Conservation (phyloP, 2,888 invertebrate species). For the Rhagonycha lutea region DNA sequence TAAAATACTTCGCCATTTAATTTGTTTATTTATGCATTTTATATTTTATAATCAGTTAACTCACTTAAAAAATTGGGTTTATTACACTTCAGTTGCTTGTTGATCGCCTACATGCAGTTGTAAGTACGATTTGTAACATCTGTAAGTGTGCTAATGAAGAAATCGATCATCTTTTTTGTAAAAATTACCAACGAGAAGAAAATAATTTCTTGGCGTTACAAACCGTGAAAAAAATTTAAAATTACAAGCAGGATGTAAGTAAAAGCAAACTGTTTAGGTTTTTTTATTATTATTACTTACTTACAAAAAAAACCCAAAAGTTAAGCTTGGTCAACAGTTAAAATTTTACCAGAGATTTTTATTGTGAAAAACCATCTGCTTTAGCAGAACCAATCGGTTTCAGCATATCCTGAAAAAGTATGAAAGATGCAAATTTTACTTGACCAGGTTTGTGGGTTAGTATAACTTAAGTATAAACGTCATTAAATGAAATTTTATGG, state of each 20-base stretch:
- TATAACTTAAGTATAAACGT: not conserved
- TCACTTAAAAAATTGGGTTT: not conserved
- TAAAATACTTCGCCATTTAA: not conserved
- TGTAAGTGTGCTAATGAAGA: not conserved
- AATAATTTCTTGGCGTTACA: not conserved
- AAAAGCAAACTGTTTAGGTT: not conserved
- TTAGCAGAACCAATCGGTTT: too few relatives aligned
- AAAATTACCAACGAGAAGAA: not conserved
- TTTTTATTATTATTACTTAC: not conserved
- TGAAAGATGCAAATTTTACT: not conserved
- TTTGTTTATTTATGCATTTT: not conserved
- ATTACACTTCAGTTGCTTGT: not conserved
- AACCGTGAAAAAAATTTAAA: not conserved
- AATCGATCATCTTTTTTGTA: not conserved
- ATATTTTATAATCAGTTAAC: not conserved
- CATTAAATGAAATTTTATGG: not conserved
- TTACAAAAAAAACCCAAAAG: not conserved
- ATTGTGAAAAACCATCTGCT: not conserved
- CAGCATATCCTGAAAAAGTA: not conserved
- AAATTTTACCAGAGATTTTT: not conserved
- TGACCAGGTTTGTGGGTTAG: not conserved
- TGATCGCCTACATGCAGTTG: not conserved
- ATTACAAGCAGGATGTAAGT: not conserved
- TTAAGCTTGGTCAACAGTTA: not conserved
- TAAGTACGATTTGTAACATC: not conserved